Base-by-base conservation (phyloP, 2,888 invertebrate species). In the Hartigia nigra region DNA sequence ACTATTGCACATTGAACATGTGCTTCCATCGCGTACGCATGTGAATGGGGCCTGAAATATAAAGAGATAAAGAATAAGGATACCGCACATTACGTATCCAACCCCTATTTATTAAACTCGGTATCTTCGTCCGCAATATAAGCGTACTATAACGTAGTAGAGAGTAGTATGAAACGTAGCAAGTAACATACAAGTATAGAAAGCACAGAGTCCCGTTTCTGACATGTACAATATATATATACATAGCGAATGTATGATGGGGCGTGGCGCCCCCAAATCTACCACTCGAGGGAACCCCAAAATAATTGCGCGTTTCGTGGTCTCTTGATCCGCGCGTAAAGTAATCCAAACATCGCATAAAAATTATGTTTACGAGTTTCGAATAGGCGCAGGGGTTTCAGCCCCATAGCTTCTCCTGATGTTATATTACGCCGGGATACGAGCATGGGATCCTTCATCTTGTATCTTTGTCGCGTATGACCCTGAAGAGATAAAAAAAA, bases 361-460 rank as follows among this genome's bases (percentile, higher is more conserved):
- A 90, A 91, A 90, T 91, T 89, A 91, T 89, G 88, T 90, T 91
- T 91, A 91, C 90, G 90, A 90, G 89, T 88, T 89, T 90, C 86
- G 82, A 91, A 90, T 90, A 85, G 88, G 81, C 79, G 76, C 81
- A 79, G 81, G 76, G 80, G 79, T 72, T 72, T 31, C 23, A 55
- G 55, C 55, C 2, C 23, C 23, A 23, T 23, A 55, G 55, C 55
- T 23, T 55, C 55, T 39, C 14, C 39, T 23, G 55, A 55, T 9
- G 23, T 55, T 55, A 55, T 9, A 55, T 55, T 55, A 55, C 55
- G 9, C 1, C 14, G 23, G 55, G 55, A 55, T 23, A 55, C 55
- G 55, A 23, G 23, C 9, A 23, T 23, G 55, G 55, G 55, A 23
- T 55, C 55, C 55, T 55, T 55, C 55, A 14, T 55, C 39, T 55